Evolutionary conservation across 1,140 invertebrate genomes (phyloP).

Genomic region (Aphis craccivora): DNA sequence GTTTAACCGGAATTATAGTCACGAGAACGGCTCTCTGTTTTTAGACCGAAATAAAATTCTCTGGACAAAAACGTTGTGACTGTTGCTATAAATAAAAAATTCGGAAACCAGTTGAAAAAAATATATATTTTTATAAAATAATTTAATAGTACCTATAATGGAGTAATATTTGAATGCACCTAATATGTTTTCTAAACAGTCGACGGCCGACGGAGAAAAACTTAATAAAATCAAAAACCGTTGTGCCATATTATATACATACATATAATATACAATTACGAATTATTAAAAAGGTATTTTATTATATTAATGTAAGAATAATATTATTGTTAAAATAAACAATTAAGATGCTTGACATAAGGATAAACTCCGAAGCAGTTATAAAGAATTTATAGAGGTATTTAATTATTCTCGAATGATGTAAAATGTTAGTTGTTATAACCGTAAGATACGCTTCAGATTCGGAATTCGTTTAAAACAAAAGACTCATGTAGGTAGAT

Average conservation of each 20-base stretch:
- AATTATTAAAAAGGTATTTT: background rate
- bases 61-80: background rate
- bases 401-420: background rate
- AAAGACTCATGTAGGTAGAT: background rate
- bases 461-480: background rate
- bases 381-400: background rate
- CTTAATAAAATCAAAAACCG: background rate
- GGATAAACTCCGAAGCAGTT: background rate
- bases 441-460: background rate
- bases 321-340: background rate
- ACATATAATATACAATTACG: background rate
- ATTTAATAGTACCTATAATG: background rate
- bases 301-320: background rate
- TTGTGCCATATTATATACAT: background rate
- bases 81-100: background rate
- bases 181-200: background rate
- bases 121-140: background rate
- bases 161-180: background rate
- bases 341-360: background rate
- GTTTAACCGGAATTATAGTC: constrained; percentile 40
- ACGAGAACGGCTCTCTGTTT: background rate
- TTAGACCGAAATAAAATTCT: background rate
- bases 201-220: background rate
- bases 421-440: background rate
- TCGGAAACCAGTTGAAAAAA: background rate